Evolutionary conservation across 2,113 vertebrate genomes (phyloP).

Genomic region (Gadus macrocephalus): DNA sequence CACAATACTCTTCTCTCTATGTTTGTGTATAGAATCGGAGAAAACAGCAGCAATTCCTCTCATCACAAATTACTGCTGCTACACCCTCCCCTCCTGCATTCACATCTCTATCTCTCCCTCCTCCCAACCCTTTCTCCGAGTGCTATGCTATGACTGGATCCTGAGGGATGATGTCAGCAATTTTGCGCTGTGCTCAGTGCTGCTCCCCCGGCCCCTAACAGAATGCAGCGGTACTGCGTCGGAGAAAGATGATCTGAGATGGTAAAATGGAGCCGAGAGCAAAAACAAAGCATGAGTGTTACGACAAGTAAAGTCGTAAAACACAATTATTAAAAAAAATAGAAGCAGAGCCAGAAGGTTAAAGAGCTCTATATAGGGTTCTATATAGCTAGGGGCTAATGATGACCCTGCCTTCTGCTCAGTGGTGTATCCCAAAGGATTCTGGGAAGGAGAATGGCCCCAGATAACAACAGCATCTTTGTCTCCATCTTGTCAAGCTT

Average conservation of each 20-base stretch:
- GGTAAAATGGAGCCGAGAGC: too few species aligned
- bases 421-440: slow-evolving; percentile 12
- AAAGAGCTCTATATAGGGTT: background rate
- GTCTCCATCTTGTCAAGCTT: too few species aligned
- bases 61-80: slow-evolving; percentile 26
- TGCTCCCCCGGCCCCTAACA: slow-evolving; percentile 50
- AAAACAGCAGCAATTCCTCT: slow-evolving; percentile 69
- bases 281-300: too few species aligned
- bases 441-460: too few species aligned
- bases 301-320: too few species aligned
- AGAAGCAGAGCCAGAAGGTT: background rate
- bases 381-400: background rate
- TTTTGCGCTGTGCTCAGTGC: slow-evolving; percentile 57
- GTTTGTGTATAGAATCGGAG: slow-evolving; percentile 47
- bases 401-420: background rate
- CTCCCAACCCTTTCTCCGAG: slow-evolving; percentile 1
- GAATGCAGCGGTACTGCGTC: slow-evolving; percentile 56
- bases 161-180: slow-evolving; percentile 76
- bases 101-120: slow-evolving; percentile 10
- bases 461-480: too few species aligned
- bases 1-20: background rate
- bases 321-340: background rate
- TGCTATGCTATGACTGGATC: slow-evolving; percentile 63
- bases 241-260: slow-evolving; percentile 26
- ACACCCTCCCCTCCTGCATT: slow-evolving; percentile 9